These are phyloP conservation scores for Melanotaenia maccullochi DNA, from an alignment of 2,797 vertebrate species.

Conservation along the genomic window DNA sequence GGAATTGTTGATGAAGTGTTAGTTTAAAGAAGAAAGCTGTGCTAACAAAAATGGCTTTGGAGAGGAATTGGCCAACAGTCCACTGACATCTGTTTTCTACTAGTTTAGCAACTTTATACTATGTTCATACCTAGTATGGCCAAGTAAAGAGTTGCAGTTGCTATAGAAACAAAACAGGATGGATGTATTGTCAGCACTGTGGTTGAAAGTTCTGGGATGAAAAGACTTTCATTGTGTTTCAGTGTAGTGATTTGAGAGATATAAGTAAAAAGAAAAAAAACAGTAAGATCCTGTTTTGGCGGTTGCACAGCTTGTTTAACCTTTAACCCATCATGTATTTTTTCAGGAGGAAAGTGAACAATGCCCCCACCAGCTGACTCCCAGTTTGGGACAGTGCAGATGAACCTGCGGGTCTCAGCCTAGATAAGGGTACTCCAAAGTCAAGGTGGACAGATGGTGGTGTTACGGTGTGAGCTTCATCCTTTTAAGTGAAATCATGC, in stretches of 20 bases:
- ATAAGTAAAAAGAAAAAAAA: constrained; percentile 56
- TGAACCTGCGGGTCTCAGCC: constrained; percentile 72
- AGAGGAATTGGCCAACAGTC: constrained; percentile 57
- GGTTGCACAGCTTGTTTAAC: constrained; percentile 74
- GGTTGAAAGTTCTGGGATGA: constrained; percentile 64
- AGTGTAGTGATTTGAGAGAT: constrained; percentile 53
- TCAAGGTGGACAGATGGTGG: constrained; percentile 80
- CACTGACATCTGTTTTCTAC: constrained; percentile 74
- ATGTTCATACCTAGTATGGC: constrained; percentile 58
- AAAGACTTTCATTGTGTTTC: constrained; percentile 67
- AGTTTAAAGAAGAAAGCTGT: constrained; percentile 62
- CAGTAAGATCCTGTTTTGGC: constrained; percentile 79
- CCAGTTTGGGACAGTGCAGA: constrained; percentile 67
- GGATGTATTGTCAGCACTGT: constrained; percentile 62
- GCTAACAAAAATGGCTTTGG: constrained; percentile 60
- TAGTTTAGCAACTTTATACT: constrained; percentile 70
- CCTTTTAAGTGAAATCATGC: constrained; percentile 75
- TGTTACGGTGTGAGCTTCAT: constrained; percentile 59
- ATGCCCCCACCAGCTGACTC: constrained; percentile 69
- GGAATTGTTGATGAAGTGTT: constrained; percentile 68
- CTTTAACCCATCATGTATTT: constrained; percentile 69
- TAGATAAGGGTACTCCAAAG: constrained; percentile 68
- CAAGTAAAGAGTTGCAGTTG: constrained; percentile 68
- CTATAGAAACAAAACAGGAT: constrained; percentile 84
- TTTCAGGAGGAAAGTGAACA: constrained; percentile 75